Evolutionary conservation across 2,888 invertebrate genomes (phyloP), one percentile per base, ranked within the genome.

Genomic region (Agonopterix heracliana): DNA sequence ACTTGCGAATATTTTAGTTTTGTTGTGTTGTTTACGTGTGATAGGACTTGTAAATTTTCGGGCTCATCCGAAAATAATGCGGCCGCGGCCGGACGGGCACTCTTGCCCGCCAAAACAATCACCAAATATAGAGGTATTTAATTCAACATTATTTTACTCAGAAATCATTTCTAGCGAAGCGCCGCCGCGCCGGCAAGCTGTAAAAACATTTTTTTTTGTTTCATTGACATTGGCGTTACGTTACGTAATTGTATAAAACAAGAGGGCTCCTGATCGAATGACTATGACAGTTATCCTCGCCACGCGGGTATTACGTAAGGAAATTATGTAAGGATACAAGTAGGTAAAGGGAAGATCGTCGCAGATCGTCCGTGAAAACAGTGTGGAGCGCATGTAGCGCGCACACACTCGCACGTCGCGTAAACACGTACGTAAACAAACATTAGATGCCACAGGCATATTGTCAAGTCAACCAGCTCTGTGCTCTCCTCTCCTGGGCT

Each of bases 261-360:
- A 41, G 52, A 54, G 55, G 56, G 52, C 54, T 60, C 56, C 46
- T 51, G 42, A 10, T 36, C 3, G 26, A 44, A 26, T 14, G 44
- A 51, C 35, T n/a, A 56, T 42, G 47, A 47, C 48, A 52, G 55
- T 47, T 62, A 63, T 61, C 60, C 59, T 64, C 53, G 66, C 70
- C 76, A 76, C 70, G 78, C 68, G 73, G 72, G 67, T 56, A 70
- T 82, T 82, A 82, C 81, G 79, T 81, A 81, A 82, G 76, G 58
- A 72, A 74, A 78, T 79, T 81, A 79, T 76, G 68, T 81, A 70
- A 72, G 64, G 61, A 62, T 58, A 12, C 11, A 34, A 9, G 56
- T 54, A 66, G 63, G 59, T 52, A 63, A 57, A 62, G 70, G 71
- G 69, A 66, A 69, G 63, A 11, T 41, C 12, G 41, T 41, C 38